These are phyloP conservation scores for Spisula solida DNA, from an alignment of 2,888 invertebrate genomes.

Conservation along the genomic window DNA sequence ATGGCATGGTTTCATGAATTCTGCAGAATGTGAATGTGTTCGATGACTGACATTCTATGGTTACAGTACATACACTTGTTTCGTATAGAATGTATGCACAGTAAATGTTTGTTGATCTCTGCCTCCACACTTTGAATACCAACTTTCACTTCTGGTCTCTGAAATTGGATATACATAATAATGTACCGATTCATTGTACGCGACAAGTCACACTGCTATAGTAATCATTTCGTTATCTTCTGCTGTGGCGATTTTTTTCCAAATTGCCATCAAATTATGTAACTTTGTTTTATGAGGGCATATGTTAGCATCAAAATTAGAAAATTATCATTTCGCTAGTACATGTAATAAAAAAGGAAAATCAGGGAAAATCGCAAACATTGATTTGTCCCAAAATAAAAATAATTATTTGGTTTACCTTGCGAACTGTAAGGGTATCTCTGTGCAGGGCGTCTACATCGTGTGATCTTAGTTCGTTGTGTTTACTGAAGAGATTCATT, in stretches of 20 bases:
- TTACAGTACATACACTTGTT: constrained; percentile 51
- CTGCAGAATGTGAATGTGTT: constrained; percentile 47
- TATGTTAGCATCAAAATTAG: no score
- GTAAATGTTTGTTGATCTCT: constrained; percentile 39
- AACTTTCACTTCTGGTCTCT: constrained; percentile 52
- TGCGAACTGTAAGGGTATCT: constrained; percentile 36
- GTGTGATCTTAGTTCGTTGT: constrained; percentile 25
- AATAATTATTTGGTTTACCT: constrained; percentile 12
- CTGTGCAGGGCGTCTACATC: constrained; percentile 24
- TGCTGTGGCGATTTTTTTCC: no score
- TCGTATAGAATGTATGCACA: constrained; percentile 40
- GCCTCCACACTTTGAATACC: constrained; percentile 32
- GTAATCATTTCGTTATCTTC: no score
- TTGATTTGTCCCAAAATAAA: no score
- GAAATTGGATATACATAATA: background rate
- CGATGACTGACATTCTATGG: no score
- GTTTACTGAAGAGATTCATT: constrained; percentile 15
- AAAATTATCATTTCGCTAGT: no score
- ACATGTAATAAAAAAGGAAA: no score
- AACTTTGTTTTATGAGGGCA: no score
- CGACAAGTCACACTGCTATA: no score
- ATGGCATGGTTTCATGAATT: no score
- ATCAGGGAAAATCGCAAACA: no score
- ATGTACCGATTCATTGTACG: background rate
- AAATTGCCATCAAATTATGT: no score